Evolutionary conservation across 2,888 invertebrate species (phyloP).

Genomic region (Liopterus haemorrhoidalis): DNA sequence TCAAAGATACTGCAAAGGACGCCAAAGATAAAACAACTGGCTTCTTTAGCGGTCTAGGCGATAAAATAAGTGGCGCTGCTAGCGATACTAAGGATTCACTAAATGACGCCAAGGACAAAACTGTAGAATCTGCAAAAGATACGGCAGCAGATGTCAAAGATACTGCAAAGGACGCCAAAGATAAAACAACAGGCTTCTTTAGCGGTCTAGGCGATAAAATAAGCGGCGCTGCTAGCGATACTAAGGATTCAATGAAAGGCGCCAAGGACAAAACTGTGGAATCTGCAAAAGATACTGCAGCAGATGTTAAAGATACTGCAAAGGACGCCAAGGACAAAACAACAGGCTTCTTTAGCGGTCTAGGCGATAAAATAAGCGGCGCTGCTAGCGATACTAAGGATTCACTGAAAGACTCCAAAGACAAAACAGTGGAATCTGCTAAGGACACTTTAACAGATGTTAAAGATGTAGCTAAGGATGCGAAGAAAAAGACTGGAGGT

Average conservation of each 20-base stretch:
- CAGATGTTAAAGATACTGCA: too few relatives aligned
- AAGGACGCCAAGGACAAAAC: conserved; percentile 9
- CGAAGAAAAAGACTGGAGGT: conserved; percentile 19
- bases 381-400: too few relatives aligned
- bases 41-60: conserved; percentile 25
- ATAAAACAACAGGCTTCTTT: too few relatives aligned
- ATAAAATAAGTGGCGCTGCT: conserved; percentile 21
- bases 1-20: conserved; percentile 13
- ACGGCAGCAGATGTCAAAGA: conserved; percentile 20
- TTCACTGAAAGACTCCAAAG: background rate
- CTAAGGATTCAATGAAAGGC: too few relatives aligned
- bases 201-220: too few relatives aligned
- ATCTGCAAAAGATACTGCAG: too few relatives aligned
- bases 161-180: conserved; percentile 20
- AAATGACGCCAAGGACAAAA: conserved; percentile 6
- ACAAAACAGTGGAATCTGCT: conserved; percentile 15
- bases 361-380: too few relatives aligned
- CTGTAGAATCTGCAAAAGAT: conserved; percentile 19
- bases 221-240: too few relatives aligned
- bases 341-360: too few relatives aligned
- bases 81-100: conserved; percentile 9
- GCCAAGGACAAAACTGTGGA: too few relatives aligned
- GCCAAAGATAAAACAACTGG: conserved; percentile 19
- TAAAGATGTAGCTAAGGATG: conserved; percentile 26
- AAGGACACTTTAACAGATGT: conserved; percentile 22